phyloP scores from a whole-genome alignment of 2,797 vertebrate species.

The Chiloscyllium punctatum region DNA sequence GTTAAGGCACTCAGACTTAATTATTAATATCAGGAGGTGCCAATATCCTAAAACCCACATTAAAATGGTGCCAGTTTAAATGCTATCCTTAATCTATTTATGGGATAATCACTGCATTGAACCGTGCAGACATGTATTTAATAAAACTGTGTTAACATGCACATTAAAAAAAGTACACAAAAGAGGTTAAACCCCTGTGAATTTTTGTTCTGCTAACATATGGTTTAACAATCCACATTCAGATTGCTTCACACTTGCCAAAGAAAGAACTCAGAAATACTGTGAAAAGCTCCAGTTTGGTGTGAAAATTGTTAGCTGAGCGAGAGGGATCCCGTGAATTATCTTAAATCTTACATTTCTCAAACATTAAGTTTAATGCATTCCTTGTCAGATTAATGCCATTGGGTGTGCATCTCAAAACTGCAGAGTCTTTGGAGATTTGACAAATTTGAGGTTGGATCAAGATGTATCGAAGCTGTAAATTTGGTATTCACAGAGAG shows the following conservation, averaged over 20 bases:
- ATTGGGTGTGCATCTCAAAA: not conserved
- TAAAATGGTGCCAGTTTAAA: not conserved
- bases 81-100: not conserved
- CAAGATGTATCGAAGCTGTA: not conserved
- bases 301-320: conserved; percentile 3
- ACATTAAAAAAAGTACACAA: not conserved
- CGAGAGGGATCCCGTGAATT: not conserved
- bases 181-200: not conserved
- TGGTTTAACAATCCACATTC: not conserved
- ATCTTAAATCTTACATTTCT: not conserved
- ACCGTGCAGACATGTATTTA: not conserved
- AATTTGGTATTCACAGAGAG: not conserved
- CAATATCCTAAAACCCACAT: not conserved
- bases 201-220: conserved; percentile 3
- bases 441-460: conserved; percentile 7
- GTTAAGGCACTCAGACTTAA: not conserved
- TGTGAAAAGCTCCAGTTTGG: not conserved
- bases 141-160: not conserved
- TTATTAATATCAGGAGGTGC: not conserved
- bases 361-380: not conserved
- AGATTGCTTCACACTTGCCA: not conserved
- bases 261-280: conserved; percentile 24
- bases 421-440: not conserved
- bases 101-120: not conserved
- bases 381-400: conserved; percentile 2